Conservation (phyloP, 2,113 vertebrate genomes). For the Trichomycterus rosablanca region DNA sequence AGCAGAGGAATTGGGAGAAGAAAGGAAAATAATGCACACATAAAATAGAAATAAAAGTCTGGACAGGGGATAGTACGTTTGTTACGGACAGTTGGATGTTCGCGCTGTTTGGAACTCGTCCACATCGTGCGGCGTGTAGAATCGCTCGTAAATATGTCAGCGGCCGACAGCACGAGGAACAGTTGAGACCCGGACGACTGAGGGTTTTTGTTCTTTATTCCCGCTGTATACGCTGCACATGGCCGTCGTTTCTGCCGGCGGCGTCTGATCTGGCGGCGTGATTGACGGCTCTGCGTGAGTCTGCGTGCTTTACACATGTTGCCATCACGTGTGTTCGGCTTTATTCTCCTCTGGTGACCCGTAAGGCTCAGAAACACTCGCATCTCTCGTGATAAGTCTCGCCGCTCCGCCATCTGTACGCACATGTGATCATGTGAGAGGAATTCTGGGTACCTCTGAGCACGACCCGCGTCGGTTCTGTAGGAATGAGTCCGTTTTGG, state of each 20-base stretch:
- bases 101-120: slow-evolving; percentile 28
- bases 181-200: slow-evolving; percentile 18
- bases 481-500: no score
- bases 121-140: slow-evolving; percentile 20
- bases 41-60: no score
- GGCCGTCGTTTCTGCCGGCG: slow-evolving; percentile 18
- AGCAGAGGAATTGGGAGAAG: no score
- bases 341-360: slow-evolving; percentile 3
- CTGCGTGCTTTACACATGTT: slow-evolving; percentile 16
- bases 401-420: background rate
- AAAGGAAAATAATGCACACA: no score
- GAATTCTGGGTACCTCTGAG: no score
- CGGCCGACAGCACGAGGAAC: slow-evolving; percentile 21
- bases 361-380: slow-evolving; percentile 12
- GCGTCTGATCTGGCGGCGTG: background rate
- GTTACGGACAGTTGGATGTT: no score
- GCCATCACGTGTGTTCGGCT: slow-evolving; percentile 9
- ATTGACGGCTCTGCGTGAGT: slow-evolving; percentile 20
- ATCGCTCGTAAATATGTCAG: slow-evolving; percentile 49
- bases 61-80: no score
- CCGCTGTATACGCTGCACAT: background rate
- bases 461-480: no score
- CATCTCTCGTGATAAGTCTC: slow-evolving; percentile 5
- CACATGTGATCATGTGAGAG: slow-evolving; percentile 11
- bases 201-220: background rate